Evolutionary conservation across 2,113 vertebrate genomes (phyloP).

Genomic region (Leptobrachium leishanense): DNA sequence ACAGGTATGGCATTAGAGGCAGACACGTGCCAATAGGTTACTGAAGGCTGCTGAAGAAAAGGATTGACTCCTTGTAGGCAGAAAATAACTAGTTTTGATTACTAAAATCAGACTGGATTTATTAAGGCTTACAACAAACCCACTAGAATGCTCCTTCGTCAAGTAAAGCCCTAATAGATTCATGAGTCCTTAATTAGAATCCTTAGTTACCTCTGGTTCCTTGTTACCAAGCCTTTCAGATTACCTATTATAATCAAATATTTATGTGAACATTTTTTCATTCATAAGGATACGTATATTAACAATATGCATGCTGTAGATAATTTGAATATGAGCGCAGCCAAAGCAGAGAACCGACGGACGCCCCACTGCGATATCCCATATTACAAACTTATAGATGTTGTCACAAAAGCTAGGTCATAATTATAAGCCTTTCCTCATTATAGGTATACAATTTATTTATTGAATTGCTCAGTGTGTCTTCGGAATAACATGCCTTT

Average conservation of each 20-base stretch:
- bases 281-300: not conserved
- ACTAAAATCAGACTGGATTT: too few species aligned
- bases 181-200: too few species aligned
- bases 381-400: conserved; percentile 65
- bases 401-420: conserved; percentile 62
- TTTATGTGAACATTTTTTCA: not conserved
- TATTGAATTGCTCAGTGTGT: conserved; percentile 74
- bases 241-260: not conserved
- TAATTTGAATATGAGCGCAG: not conserved
- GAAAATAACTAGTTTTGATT: too few species aligned
- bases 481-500: conserved; percentile 80
- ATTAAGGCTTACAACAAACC: too few species aligned
- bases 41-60: too few species aligned
- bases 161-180: too few species aligned
- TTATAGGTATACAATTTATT: conserved; percentile 78
- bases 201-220: not conserved
- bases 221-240: not conserved
- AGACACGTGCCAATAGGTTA: too few species aligned
- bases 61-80: too few species aligned
- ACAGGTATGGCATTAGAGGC: too few species aligned
- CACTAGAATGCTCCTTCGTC: too few species aligned
- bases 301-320: not conserved
- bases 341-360: not conserved
- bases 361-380: conserved; percentile 44
- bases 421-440: conserved; percentile 71